phyloP scores from a whole-genome alignment of 1,140 invertebrate genomes.

The Rhizoglyphus robini region DNA sequence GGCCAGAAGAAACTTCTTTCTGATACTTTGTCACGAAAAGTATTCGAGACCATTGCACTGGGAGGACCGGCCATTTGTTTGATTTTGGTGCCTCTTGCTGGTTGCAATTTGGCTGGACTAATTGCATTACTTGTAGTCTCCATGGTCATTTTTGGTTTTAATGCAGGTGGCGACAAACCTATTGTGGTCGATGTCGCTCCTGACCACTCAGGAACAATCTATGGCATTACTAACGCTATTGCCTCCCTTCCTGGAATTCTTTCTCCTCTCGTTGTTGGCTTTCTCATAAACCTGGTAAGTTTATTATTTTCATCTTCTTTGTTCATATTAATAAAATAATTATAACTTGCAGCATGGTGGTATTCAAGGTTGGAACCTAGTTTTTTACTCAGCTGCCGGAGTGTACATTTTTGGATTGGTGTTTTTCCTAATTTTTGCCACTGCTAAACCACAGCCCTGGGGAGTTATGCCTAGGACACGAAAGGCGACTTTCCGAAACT shows the following conservation, averaged over 20 bases:
- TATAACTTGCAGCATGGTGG: not conserved
- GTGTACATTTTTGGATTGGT: slow-evolving; percentile 14
- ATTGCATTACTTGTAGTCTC: slow-evolving; percentile 22
- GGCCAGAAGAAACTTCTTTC: slow-evolving; percentile 12
- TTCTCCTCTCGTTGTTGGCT: slow-evolving; percentile 39
- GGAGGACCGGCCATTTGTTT: slow-evolving; percentile 25
- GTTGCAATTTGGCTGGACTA: slow-evolving; percentile 20
- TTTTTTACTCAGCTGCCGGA: slow-evolving; percentile 7
- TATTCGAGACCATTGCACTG: slow-evolving; percentile 27
- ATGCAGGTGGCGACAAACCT: slow-evolving; percentile 27
- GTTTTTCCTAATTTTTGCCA: slow-evolving; percentile 9
- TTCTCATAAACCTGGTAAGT: slow-evolving; percentile 30
- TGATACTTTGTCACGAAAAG: slow-evolving; percentile 26
- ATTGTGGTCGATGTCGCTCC: slow-evolving; percentile 52
- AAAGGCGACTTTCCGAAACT: not conserved
- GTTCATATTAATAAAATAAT: no score
- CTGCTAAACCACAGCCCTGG: slow-evolving; percentile 10
- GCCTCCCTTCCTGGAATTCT: slow-evolving; percentile 33
- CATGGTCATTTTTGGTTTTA: slow-evolving; percentile 25
- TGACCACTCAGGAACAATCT: slow-evolving; percentile 43
- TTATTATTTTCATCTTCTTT: no score
- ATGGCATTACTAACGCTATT: slow-evolving; percentile 45
- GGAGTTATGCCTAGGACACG: not conserved
- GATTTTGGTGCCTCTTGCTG: slow-evolving; percentile 23
- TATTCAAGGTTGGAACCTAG: not conserved